Conservation (phyloP, 92 coral and sea anemone genomes). For the Porites rus region DNA sequence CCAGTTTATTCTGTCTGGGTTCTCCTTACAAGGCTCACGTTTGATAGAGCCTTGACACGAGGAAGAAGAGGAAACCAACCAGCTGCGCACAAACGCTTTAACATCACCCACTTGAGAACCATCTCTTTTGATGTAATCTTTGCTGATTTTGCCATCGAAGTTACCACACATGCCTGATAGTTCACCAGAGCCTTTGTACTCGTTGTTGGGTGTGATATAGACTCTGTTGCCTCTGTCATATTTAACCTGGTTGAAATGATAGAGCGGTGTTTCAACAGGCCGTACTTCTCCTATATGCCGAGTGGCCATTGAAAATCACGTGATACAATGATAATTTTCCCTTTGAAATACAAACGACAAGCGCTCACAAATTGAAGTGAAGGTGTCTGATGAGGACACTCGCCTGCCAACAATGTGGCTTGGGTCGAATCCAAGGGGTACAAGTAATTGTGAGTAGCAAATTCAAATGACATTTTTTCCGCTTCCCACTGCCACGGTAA, state of each 20-base stretch:
- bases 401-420: too few species aligned
- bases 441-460: too few species aligned
- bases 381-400: too few species aligned
- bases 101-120: conserved; percentile 27
- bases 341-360: too few species aligned
- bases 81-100: conserved; percentile 75
- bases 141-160: conserved; percentile 68
- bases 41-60: conserved; percentile 45
- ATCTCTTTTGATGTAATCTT: conserved; percentile 57
- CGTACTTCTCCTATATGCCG: too few species aligned
- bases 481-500: too few species aligned
- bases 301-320: too few species aligned
- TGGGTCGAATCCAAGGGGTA: too few species aligned
- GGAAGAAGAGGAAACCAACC: conserved; percentile 61
- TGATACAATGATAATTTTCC: too few species aligned
- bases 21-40: conserved; percentile 49
- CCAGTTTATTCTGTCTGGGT: conserved; percentile 81
- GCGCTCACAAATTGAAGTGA: too few species aligned
- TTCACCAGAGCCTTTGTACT: conserved; percentile 12
- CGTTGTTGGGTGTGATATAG: conserved; percentile 72
- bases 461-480: too few species aligned
- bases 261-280: too few species aligned
- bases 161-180: conserved; percentile 90
- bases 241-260: conserved; percentile 49
- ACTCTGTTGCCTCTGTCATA: conserved; percentile 91